Conservation (phyloP, 2,797 vertebrate genomes). For the Craterocephalus amniculus region DNA sequence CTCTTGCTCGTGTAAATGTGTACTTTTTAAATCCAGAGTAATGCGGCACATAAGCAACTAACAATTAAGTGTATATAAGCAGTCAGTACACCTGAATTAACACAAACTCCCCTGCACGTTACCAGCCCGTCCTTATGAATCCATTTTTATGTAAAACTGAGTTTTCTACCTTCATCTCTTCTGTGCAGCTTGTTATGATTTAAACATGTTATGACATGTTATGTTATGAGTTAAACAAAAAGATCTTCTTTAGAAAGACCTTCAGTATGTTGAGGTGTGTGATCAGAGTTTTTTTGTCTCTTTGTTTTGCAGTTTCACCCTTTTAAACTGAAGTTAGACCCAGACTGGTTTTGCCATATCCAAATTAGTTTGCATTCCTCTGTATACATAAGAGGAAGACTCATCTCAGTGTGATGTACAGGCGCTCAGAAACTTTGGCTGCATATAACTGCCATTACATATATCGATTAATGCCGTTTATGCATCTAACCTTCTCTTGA, state of each 20-base stretch:
- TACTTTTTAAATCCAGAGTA: slow-evolving; percentile 28
- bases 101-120: neutral
- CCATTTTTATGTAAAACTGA: neutral
- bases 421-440: slow-evolving; percentile 55
- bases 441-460: slow-evolving; percentile 65
- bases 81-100: neutral
- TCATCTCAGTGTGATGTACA: slow-evolving; percentile 41
- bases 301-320: neutral
- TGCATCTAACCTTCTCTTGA: slow-evolving; percentile 78
- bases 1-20: slow-evolving; percentile 15
- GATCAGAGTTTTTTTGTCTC: neutral
- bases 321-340: neutral
- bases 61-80: slow-evolving; percentile 33
- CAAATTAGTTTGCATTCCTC: slow-evolving; percentile 50
- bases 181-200: neutral
- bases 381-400: slow-evolving; percentile 38
- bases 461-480: slow-evolving; percentile 82
- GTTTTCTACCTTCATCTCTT: neutral
- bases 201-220: too few relatives aligned
- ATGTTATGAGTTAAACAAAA: neutral
- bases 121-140: neutral
- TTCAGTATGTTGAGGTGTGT: neutral
- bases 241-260: neutral
- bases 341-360: slow-evolving; percentile 14
- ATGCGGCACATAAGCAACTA: slow-evolving; percentile 24